Conservation (phyloP, 2,888 invertebrate species). For the Megastigmus dorsalis region DNA sequence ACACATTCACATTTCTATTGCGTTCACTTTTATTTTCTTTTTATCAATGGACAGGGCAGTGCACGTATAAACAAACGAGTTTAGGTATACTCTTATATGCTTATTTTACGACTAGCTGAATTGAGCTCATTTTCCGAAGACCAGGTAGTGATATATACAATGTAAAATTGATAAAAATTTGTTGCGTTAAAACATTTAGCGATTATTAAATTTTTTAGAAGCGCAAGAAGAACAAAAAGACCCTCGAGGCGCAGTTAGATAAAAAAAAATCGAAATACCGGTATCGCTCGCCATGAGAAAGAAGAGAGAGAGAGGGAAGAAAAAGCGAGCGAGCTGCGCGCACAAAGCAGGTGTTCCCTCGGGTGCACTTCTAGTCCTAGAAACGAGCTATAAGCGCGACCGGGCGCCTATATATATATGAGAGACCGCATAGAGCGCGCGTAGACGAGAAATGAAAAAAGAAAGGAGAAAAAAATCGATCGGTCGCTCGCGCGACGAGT, state of each 20-base stretch:
- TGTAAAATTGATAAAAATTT: background rate
- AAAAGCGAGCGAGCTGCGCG: too few relatives aligned
- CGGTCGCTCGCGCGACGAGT: slow-evolving; percentile 40
- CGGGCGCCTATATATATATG: background rate
- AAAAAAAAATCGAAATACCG: slow-evolving; percentile 26
- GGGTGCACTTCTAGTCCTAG: slow-evolving; percentile 57
- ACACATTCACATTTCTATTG: too few relatives aligned
- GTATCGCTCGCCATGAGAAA: slow-evolving; percentile 50
- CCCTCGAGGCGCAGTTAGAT: background rate
- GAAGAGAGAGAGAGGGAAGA: too few relatives aligned
- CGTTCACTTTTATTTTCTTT: too few relatives aligned
- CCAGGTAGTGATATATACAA: too few relatives aligned
- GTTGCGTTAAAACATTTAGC: too few relatives aligned
- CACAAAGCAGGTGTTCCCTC: slow-evolving; percentile 60
- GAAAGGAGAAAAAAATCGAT: slow-evolving; percentile 44
- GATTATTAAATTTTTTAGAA: background rate
- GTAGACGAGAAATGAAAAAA: slow-evolving; percentile 16
- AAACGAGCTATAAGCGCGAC: slow-evolving; percentile 42
- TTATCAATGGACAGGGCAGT: too few relatives aligned
- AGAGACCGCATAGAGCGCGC: slow-evolving; percentile 48
- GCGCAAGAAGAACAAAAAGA: background rate
- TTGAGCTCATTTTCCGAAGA: too few relatives aligned
- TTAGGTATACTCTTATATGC: too few relatives aligned
- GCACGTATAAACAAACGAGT: too few relatives aligned
- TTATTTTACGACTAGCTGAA: too few relatives aligned